Evolutionary conservation across 2,113 vertebrate species (phyloP), one percentile per base, ranked within the genome.

Genomic region (Ibidorhyncha struthersii): DNA sequence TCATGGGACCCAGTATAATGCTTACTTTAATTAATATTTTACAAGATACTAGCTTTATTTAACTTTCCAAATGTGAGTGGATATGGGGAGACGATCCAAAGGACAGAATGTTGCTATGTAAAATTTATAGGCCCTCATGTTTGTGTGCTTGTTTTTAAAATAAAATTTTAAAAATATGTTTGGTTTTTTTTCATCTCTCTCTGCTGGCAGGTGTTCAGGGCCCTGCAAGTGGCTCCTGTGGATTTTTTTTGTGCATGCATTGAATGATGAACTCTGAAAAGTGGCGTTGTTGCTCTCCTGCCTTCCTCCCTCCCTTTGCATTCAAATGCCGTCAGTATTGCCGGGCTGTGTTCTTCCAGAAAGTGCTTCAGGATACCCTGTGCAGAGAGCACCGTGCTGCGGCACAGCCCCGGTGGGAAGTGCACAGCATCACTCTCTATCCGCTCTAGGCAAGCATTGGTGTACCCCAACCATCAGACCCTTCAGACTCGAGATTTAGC

Each of bases 21-120:
- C 86, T 95, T 59, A 10, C 47, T 90, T 72, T 86, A 93, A 97
- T 96, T 91, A 93, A 94, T 95, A 95, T 80, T 94, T 93, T 62
- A 94, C 73, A 65, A 80, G 86, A 80, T 50, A 56, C 58, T 89
- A 53, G 61, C 65, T 90, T 90, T 94, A 82, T 87, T 94, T 90
- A 93, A 79, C 91, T 93, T 94, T 83, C 62, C 66, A 79, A 78
- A 88, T 19, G 6, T 22, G 94, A 86, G 27, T 17, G 38, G 71
- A 21, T 13, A 41, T 22, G 56, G 62, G 50, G 49, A 94, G 15
- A 53, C 21, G 38, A 81, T 94, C 73, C 69, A 70, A 82, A 88
- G 79, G 47, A 90, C 55, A 52, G 59, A 90, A 58, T 30, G 89
- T 47, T 58, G 55, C 78, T 16, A 2, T 26, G 23, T 78, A 55